Conservation (phyloP, 2,113 vertebrate species). For the Danio rerio region GRCz12tu NC_133179.1:75977001-75977500, state of each 20-base stretch:
- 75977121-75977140: slow-evolving; percentile 58
- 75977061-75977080: slow-evolving; percentile 97
- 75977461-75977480: neutral
- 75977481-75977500: neutral
- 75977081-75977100: slow-evolving; percentile 92
- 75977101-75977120: slow-evolving; percentile 80
- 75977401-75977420: slow-evolving; percentile 67
- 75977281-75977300: neutral
- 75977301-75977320: neutral
- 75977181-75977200: slow-evolving; percentile 97
- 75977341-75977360: no score
- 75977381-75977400: slow-evolving; percentile 12
- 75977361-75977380: neutral
- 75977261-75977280: slow-evolving; percentile 83
- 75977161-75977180: slow-evolving; percentile 81
- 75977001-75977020: slow-evolving; percentile 99
- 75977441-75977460: neutral
- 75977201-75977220: slow-evolving; percentile 99
- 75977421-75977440: slow-evolving; percentile 82
- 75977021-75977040: slow-evolving; percentile 99
- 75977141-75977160: slow-evolving; percentile 83
- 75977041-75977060: slow-evolving; percentile 99
- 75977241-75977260: slow-evolving; percentile 97
- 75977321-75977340: neutral
- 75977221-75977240: slow-evolving; percentile 99